Evolutionary conservation across 2,797 vertebrate species (phyloP), one percentile per base, ranked within the genome.

Genomic region (Poeciliopsis paucimaculata): DNA sequence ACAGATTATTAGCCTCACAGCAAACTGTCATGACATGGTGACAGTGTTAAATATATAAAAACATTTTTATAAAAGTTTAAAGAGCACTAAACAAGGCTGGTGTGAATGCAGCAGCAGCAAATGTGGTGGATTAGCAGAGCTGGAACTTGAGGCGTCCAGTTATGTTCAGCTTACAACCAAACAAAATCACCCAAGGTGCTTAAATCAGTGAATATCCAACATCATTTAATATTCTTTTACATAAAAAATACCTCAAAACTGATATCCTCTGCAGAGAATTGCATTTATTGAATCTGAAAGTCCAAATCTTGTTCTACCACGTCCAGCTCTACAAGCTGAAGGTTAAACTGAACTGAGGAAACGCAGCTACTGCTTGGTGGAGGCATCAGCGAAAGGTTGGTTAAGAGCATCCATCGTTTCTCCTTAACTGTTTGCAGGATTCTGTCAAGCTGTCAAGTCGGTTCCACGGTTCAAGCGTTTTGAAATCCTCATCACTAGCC

Each of bases 321-420:
- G 0, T 66, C 34, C 11, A 36, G 62, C 34, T 23, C 60, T 20
- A 36, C 20, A 39, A 39, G 20, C 62, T 66, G 28, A 39, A 39
- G 18, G 34, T 23, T 23, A 1, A 53, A 10, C 20, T 49, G 47
- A 7, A 2, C 5, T 53, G 49, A 53, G 49, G 8, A 53, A 53
- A 26, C 2, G 20, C 49, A 28, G 26, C 55, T 13, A 0, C n/a
- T 57, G 55, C 55, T 57, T 57, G 26, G 26, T 60, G 28, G 15
- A 43, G 8, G 66, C 2, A 43, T 79, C 72, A 3, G 41, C 47
- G 46, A 75, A n/a, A n/a, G n/a, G n/a, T n/a, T n/a, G 88, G 84
- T 87, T 87, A 80, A 86, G 79, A 88, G 85, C 88, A 82, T 90
- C 87, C 78, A 80, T 90, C 80, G 85, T 83, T 75, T 85, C 86